phyloP scores from a whole-genome alignment of 1,140 invertebrate species.

The Micrasema longulum region DNA sequence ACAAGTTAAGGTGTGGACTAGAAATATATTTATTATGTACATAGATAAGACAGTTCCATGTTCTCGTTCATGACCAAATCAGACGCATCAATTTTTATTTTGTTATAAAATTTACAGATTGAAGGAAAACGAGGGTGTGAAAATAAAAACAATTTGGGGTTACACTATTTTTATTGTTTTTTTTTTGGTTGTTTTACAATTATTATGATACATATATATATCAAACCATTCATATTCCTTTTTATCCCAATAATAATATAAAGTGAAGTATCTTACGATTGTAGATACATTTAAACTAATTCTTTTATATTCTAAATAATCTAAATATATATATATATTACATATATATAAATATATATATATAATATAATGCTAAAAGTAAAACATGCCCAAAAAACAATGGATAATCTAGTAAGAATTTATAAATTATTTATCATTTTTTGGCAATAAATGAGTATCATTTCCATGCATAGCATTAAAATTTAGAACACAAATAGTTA shows the following conservation, averaged over 20 bases:
- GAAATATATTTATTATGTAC: no score
- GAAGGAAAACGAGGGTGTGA: no score
- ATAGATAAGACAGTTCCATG: no score
- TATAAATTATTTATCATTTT: constrained; percentile 53
- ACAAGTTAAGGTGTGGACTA: no score
- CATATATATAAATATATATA: constrained; percentile 40
- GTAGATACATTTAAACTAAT: constrained; percentile 53
- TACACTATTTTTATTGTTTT: constrained; percentile 55
- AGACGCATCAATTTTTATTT: no score
- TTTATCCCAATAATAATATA: constrained; percentile 55
- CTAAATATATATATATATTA: constrained; percentile 49
- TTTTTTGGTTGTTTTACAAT: constrained; percentile 54
- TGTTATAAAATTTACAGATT: no score
- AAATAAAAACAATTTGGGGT: constrained; percentile 46
- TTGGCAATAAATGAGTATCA: constrained; percentile 56
- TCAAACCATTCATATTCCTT: constrained; percentile 55
- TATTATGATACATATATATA: constrained; percentile 54
- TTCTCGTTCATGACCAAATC: no score
- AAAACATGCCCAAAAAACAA: constrained; percentile 56
- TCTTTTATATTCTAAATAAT: constrained; percentile 54
- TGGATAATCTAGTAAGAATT: constrained; percentile 52
- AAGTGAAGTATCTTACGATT: constrained; percentile 55
- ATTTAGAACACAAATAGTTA: constrained; percentile 54
- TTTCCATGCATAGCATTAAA: constrained; percentile 55
- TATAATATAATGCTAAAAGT: constrained; percentile 53